Conservation (phyloP, 2,797 vertebrate genomes). For the Danio kyathit region DNA sequence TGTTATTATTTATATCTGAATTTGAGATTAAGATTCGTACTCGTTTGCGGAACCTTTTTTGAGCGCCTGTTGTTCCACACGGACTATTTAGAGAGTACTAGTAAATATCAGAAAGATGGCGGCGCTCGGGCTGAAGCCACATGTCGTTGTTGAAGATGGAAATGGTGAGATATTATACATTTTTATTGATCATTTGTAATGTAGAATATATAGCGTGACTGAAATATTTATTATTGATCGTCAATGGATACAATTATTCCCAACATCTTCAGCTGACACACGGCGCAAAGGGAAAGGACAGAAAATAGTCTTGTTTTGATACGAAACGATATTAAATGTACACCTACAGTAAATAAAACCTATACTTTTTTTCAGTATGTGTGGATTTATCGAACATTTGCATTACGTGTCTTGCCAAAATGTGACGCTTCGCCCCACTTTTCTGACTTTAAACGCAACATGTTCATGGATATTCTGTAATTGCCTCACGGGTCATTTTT, state of each 20-base stretch:
- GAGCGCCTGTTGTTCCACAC: neutral
- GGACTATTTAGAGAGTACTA: slow-evolving; percentile 55
- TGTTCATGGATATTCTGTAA: no score
- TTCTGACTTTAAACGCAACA: no score
- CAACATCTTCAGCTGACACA: neutral
- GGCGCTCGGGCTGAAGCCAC: slow-evolving; percentile 62
- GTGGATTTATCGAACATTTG: neutral
- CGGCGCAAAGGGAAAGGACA: neutral
- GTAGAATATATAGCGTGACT: fast-evolving
- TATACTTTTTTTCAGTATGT: no score
- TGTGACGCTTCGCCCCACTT: no score
- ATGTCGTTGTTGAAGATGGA: slow-evolving; percentile 61
- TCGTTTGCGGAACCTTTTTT: slow-evolving; percentile 46
- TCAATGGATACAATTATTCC: neutral
- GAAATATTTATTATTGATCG: neutral
- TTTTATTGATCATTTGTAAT: neutral
- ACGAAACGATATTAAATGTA: neutral
- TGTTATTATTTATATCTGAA: no score
- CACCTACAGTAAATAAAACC: neutral
- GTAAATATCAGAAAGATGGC: slow-evolving; percentile 64
- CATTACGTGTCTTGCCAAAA: neutral
- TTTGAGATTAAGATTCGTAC: no score
- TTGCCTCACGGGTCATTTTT: no score
- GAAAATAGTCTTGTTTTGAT: neutral
- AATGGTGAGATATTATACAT: slow-evolving; percentile 46